A percentile compares a stretch with the other conserved stretches of the same genome.
Evolutionary conservation across 2,888 invertebrate species (phyloP).

Genomic region (Colletes collaris): DNA sequence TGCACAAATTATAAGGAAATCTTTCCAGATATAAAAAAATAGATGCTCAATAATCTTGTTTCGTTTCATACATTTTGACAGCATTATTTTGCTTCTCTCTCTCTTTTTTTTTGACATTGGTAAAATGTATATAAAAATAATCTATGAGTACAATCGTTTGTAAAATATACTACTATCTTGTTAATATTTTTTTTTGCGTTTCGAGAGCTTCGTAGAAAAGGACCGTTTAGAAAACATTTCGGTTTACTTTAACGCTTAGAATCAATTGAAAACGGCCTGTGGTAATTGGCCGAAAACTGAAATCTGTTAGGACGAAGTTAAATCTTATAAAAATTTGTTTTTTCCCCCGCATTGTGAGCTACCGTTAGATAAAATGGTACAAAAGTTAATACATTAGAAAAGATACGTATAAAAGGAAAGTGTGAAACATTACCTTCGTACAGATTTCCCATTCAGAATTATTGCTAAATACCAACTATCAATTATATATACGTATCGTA

Average conservation of each 20-base stretch:
- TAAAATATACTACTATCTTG: conserved; percentile 67
- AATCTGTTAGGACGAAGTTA: conserved; percentile 42
- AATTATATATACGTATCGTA: conserved; percentile 52
- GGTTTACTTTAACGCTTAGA: conserved; percentile 20
- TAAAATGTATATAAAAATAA: conserved; percentile 80
- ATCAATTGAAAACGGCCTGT: conserved; percentile 43
- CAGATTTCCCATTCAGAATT: conserved; percentile 41
- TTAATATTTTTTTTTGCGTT: conserved; percentile 51
- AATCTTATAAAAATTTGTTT: conserved; percentile 49
- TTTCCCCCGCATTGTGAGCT: not conserved
- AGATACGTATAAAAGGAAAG: conserved; percentile 56
- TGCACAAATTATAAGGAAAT: conserved; percentile 67
- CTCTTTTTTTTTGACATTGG: conserved; percentile 52
- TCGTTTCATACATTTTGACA: conserved; percentile 59
- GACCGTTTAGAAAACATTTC: conserved; percentile 46
- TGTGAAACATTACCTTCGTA: conserved; percentile 35
- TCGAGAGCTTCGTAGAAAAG: conserved; percentile 58
- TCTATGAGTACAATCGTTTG: conserved; percentile 74
- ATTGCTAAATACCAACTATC: conserved; percentile 45
- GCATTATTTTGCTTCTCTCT: conserved; percentile 27
- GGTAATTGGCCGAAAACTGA: conserved; percentile 33
- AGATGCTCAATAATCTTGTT: conserved; percentile 56
- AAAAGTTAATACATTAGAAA: conserved; percentile 58
- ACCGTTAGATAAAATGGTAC: conserved; percentile 46
- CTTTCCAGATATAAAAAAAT: conserved; percentile 69